Evolutionary conservation across 1,140 invertebrate genomes (phyloP).

Genomic region (Prorops nasuta): DNA sequence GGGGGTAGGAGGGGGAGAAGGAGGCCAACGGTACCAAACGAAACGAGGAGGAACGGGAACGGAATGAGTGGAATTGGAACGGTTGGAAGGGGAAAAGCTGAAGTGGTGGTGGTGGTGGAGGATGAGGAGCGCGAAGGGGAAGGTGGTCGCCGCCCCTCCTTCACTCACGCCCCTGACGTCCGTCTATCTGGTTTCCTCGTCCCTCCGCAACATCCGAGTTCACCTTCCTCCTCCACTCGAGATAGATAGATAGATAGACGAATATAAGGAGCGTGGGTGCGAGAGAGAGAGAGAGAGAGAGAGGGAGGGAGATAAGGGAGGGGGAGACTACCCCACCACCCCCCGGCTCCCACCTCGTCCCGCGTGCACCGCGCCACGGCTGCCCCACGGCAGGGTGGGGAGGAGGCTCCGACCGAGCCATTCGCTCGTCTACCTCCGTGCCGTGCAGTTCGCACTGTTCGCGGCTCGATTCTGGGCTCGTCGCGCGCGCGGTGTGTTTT

Average conservation of each 20-base stretch:
- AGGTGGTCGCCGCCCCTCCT: conserved; percentile 43
- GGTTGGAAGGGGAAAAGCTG: conserved; percentile 15
- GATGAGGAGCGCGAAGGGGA: conserved; percentile 21
- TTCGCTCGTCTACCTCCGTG: conserved; percentile 53
- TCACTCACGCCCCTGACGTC: conserved; percentile 44
- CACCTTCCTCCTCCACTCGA: neutral
- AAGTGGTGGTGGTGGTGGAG: conserved; percentile 14
- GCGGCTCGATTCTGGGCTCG: too few species aligned
- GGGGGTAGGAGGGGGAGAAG: conserved; percentile 21
- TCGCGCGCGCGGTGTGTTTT: conserved; percentile 23
- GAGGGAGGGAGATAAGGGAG: too few species aligned
- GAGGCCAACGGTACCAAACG: neutral
- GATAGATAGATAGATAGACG: too few species aligned
- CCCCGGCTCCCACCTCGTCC: conserved; percentile 14
- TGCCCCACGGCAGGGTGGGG: conserved; percentile 27
- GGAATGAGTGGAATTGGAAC: conserved; percentile 17
- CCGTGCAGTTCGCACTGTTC: conserved; percentile 42
- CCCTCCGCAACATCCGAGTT: conserved; percentile 9
- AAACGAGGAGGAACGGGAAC: conserved; percentile 15
- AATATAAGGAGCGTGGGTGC: too few species aligned
- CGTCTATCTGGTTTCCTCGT: conserved; percentile 28
- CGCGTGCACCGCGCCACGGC: conserved; percentile 15
- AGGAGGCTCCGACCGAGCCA: conserved; percentile 38
- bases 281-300: too few species aligned
- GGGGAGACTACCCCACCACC: conserved; percentile 7